Base-by-base conservation (phyloP, 2,888 invertebrate species). In the Acronicta psi region DNA sequence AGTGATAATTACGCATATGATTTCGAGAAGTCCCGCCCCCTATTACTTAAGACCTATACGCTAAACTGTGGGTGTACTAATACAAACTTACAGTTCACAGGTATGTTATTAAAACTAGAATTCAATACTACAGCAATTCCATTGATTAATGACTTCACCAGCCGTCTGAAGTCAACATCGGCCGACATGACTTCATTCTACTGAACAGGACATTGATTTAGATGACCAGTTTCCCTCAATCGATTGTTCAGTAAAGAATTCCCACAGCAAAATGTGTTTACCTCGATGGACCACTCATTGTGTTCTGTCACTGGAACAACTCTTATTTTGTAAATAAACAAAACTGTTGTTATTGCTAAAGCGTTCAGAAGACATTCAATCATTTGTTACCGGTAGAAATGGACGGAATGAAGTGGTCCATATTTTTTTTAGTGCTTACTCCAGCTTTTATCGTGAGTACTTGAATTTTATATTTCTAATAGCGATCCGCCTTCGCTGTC, bases 381-480 rank as follows among this genome's bases (percentile, higher is more conserved):
- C 46, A 31, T 50, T 45, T 45, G 43, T 50, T 43, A 57, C 59
- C 64, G 59, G 54, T 67, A 58, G 61, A 49, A 65, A 88, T 88
- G 88, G 82, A 84, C 77, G 81, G 74, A 17, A 81, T 70, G 55
- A 72, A 54, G 41, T 76, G 69, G 59, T 62, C 69, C 8, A 34
- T 83, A 64, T 52, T 85, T 34, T 65, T 83, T 60, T 76, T 86
- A 66, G 61, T 85, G 47, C 23, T 83, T 3, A 55, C 71, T 4
- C 75, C 81, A 13, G 50, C 78, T 52, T 67, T 82, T 57, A 67
- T 76, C 50, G 87, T 87, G 44, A 76, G 75, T 76, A 38, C 2
- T 23, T 25, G 7, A 0, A 13, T 31, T 8, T 20, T 18, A 29
- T 41, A n/a, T n/a, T n/a, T n/a, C n/a, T n/a, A n/a, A n/a, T n/a